Conservation (phyloP, 2,888 invertebrate genomes). For the Megalurothrips usitatus region DNA sequence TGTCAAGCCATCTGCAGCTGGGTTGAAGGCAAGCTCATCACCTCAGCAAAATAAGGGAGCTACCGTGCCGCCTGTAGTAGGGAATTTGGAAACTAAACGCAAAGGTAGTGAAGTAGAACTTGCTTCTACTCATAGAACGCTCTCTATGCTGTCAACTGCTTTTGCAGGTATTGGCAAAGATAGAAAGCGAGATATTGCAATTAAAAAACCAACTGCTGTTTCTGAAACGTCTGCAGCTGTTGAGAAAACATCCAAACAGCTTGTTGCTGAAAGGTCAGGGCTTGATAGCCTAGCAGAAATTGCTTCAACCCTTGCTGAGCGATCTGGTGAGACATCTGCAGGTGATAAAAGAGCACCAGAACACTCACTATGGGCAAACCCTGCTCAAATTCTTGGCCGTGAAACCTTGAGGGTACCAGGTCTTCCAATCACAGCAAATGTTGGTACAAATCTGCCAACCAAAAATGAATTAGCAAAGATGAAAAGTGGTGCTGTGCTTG, state of each 20-base stretch:
- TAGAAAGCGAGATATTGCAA: not conserved
- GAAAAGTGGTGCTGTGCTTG: not conserved
- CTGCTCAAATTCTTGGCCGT: not conserved
- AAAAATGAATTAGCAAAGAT: slow-evolving; percentile 23
- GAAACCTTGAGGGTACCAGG: slow-evolving; percentile 8
- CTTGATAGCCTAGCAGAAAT: not conserved
- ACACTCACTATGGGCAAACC: not conserved
- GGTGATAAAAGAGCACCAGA: not conserved
- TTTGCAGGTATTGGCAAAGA: not conserved
- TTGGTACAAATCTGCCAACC: not conserved
- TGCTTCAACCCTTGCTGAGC: not conserved
- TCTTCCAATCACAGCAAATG: slow-evolving; percentile 8
- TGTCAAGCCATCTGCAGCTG: not conserved
- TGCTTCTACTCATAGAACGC: not conserved
- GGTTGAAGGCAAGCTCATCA: not conserved
- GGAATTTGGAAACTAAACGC: not conserved
- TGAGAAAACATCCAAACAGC: not conserved
- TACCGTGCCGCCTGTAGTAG: not conserved
- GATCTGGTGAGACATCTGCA: not conserved
- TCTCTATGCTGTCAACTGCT: not conserved
- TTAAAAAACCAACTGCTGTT: not conserved
- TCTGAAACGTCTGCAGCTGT: not conserved
- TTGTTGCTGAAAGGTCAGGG: not conserved
- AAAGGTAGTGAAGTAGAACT: slow-evolving; percentile 11
- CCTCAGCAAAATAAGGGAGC: not conserved